Percentiles rank a stretch among this genome's conserved stretches.
Evolutionary conservation across 2,797 vertebrate genomes (phyloP).

Genomic region (Pantherophis vulpinus): DNA sequence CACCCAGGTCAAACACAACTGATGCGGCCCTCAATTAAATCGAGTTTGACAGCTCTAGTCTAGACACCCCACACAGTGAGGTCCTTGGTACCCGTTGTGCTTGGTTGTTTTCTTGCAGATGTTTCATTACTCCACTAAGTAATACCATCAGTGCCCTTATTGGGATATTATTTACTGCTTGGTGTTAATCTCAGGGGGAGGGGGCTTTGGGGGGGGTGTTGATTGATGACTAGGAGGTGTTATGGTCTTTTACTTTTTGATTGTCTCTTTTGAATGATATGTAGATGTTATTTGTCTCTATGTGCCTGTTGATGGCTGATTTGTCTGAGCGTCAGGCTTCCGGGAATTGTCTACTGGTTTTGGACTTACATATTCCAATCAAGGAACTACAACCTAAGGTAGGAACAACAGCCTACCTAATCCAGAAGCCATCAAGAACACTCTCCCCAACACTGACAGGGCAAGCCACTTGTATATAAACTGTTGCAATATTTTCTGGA

Average conservation of each 20-base stretch:
- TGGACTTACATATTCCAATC: background rate
- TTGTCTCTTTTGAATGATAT: background rate
- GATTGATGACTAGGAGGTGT: background rate
- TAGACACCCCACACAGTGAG: background rate
- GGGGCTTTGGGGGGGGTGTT: background rate
- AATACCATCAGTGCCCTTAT: background rate
- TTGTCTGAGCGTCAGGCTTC: background rate
- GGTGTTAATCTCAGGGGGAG: background rate
- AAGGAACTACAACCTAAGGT: background rate
- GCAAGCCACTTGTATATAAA: background rate
- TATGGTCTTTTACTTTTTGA: background rate
- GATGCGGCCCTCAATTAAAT: too few species aligned
- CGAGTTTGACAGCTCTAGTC: background rate
- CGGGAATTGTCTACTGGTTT: background rate
- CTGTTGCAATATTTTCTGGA: too few species aligned
- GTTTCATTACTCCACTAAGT: background rate
- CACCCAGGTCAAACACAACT: too few species aligned
- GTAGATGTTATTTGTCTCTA: background rate
- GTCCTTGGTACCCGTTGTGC: background rate
- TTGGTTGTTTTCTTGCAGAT: background rate
- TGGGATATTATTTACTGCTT: background rate
- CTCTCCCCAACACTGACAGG: background rate
- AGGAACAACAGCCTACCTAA: background rate
- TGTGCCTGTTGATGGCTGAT: background rate
- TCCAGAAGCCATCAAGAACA: background rate